Base-by-base conservation (phyloP, 2,797 vertebrate species). In the Microctenopoma lineatum region DNA sequence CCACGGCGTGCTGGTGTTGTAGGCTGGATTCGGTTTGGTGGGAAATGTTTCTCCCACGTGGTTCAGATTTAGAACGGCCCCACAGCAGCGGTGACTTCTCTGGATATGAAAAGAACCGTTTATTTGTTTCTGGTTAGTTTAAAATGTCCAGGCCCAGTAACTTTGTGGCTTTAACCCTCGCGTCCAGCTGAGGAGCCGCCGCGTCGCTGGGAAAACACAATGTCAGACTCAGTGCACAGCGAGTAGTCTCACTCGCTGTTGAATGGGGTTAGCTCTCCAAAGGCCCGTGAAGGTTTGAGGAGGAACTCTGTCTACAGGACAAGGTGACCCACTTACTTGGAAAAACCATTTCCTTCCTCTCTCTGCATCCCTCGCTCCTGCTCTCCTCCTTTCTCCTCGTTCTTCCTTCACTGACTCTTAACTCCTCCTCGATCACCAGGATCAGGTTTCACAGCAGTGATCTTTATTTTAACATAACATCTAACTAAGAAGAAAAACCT, bases 211-310 rank as follows among this genome's bases (percentile, higher is more conserved):
- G 29, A 32, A 32, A 32, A 32, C 29, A 32, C 5, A 32, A 32
- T 6, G 29, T 32, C 4, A 32, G 7, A 32, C 29, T 32, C 56
- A 29, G 63, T 48, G 62, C 73, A 66, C 60, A 1, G 62, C 1
- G 29, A 56, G 69, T 64, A 60, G 59, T 34, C 79, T 80, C 81
- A 14, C 56, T 70, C n/a, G 53, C 50, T 63, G 16, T 7, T 57
- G 85, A 92, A 91, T 88, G 87, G 76, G 90, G 91, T 90, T 65
- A 86, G 78, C 53, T 91, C 90, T 89, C 91, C 21, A 47, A 81
- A 88, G 89, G 73, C 75, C 59, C 2, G 14, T 45, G 68, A 62
- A 80, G 87, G 87, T 82, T 85, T 80, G 73, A 85, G 77, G 59
- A 87, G 79, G 75, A 86, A 67, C 36, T 29, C 57, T 55, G 73